Evolutionary conservation across 2,888 invertebrate genomes (phyloP), one percentile per base, ranked within the genome.

Genomic region (Aelia acuminata): DNA sequence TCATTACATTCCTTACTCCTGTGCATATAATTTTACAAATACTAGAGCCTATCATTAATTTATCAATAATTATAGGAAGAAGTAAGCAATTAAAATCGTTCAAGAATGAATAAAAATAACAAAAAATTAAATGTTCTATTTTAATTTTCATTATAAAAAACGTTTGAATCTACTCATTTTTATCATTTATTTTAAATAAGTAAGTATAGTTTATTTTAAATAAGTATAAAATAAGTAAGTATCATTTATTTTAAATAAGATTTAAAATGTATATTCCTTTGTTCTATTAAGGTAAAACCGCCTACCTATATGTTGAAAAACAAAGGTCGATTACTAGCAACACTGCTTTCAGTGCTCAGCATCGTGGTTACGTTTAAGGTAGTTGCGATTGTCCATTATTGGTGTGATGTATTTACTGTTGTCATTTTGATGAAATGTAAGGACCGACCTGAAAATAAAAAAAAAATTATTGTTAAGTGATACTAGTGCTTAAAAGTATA

Each of bases 351-450:
- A 80, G 80, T 80, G 80, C 80, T 43, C 43, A 80, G 80, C 80
- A 80, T 80, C 80, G 80, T 80, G 80, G 80, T 80, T 80, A 80
- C 80, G 80, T 80, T 80, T n/a, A 39, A 80, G 80, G 80, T 80
- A 80, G 80, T 80, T 80, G 20, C 22, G 39, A 80, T 80, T 43
- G 80, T 43, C 43, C 43, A n/a, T 5, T 43, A 80, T 11, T 43
- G 43, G 80, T 43, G 18, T 43, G 22, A 39, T 80, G 80, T 43
- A 43, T 43, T 75, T 75, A 39, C 39, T 75, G 75, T 80, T 80
- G 75, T 75, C n/a, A 10, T 53, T 75, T 39, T 80, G 43, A 80
- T 13, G 80, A 80, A 80, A n/a, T 80, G 80, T 80, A 22, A 20
- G 80, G 22, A 80, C 80, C 20, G 43, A 4, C n/a, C n/a, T 39